These are phyloP conservation scores for Ceramica pisi DNA, from an alignment of 2,888 invertebrate species.

Conservation along the genomic window DNA sequence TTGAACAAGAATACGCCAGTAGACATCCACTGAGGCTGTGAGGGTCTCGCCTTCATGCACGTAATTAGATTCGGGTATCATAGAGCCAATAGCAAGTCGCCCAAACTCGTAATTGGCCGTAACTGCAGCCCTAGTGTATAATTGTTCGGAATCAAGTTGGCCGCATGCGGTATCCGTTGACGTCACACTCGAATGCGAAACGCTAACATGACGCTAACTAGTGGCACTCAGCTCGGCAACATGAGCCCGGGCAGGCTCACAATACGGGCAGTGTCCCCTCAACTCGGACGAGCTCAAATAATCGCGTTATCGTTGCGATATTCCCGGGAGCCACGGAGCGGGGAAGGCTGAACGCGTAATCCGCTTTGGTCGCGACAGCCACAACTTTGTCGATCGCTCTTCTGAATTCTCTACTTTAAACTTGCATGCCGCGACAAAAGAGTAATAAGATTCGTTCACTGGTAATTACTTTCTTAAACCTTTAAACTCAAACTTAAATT, in stretches of 20 bases:
- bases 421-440: conserved; percentile 80
- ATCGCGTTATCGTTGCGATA: conserved; percentile 80
- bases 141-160: conserved; percentile 62
- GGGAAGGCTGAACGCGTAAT: conserved; percentile 76
- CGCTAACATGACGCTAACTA: conserved; percentile 60
- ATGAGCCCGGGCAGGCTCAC: conserved; percentile 50
- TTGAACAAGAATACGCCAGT: neutral
- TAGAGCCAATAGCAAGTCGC: conserved; percentile 41
- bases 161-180: conserved; percentile 51
- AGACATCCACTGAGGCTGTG: neutral
- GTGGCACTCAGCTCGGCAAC: conserved; percentile 53
- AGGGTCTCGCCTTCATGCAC: conserved; percentile 12
- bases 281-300: conserved; percentile 72
- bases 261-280: conserved; percentile 64
- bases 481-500: conserved; percentile 70
- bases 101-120: conserved; percentile 58
- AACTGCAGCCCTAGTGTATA: conserved; percentile 60
- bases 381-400: conserved; percentile 83
- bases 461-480: conserved; percentile 73
- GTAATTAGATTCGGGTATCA: conserved; percentile 57
- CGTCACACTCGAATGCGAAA: conserved; percentile 61
- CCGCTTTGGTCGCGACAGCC: conserved; percentile 79
- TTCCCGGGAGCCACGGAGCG: conserved; percentile 70
- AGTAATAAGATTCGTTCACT: conserved; percentile 80
- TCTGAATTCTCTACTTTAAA: conserved; percentile 80